A percentile compares a stretch with the other conserved stretches of the same genome.
phyloP scores from a whole-genome alignment of 1,140 invertebrate genomes.

The Aphis craccivora region DNA sequence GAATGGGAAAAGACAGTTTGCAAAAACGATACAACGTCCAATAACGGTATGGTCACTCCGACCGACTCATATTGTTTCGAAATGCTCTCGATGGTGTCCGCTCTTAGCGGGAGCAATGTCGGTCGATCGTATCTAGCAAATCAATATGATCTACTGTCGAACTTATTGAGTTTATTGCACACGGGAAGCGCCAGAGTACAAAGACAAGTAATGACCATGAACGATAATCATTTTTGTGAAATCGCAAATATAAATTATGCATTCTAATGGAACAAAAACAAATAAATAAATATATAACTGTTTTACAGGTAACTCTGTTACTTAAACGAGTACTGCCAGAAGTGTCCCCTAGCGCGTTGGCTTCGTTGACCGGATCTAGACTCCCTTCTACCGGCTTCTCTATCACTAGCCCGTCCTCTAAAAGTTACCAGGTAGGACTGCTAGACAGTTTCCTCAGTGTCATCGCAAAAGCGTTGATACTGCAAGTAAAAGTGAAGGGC shows the following conservation, averaged over 20 bases:
- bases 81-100: constrained; percentile 93
- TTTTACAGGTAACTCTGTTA: constrained; percentile 75
- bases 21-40: constrained; percentile 61
- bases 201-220: constrained; percentile 73
- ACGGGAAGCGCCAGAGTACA: constrained; percentile 94
- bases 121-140: constrained; percentile 90
- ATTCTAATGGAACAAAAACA: background rate
- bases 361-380: constrained; percentile 73
- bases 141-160: constrained; percentile 82
- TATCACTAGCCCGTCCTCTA: constrained; percentile 68
- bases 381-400: constrained; percentile 80
- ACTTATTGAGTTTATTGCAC: constrained; percentile 87
- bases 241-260: background rate
- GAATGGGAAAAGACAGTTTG: constrained; percentile 78
- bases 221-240: background rate
- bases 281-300: background rate
- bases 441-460: constrained; percentile 87
- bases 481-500: constrained; percentile 86
- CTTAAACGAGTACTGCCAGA: constrained; percentile 84
- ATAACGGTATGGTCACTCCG: constrained; percentile 65
- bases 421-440: constrained; percentile 69
- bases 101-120: constrained; percentile 90
- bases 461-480: constrained; percentile 83
- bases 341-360: constrained; percentile 75
- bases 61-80: constrained; percentile 96